Evolutionary conservation across 2,888 invertebrate genomes (phyloP), one percentile per base, ranked within the genome.

Genomic region (Dinocampus coccinellae): DNA sequence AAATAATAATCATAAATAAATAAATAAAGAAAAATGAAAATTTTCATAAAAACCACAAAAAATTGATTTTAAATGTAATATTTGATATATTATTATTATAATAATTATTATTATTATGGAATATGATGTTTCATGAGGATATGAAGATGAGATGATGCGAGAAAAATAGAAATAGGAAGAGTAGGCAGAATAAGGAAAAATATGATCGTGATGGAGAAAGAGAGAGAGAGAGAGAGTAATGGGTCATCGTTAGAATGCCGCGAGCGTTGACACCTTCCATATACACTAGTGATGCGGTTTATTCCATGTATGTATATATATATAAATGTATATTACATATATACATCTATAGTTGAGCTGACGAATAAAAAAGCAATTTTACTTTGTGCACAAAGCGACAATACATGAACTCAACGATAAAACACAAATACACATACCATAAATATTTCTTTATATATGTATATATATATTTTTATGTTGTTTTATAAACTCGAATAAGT

Each of bases 241-340:
- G 42, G 62, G 62, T 62, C 62, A 62, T 62, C 20, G 39, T 39
- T 39, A 26, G 42, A 20, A 26, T 36, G 62, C 62, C n/a, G n/a
- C n/a, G 62, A 42, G 13, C 62, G 42, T 42, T 62, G 62, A 62
- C 62, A 62, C 42, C 39, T 62, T n/a, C 39, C 13, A 3, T n/a
- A 39, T 39, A 13, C n/a, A n/a, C 3, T 13, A 6, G n/a, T n/a
- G 39, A 39, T 39, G n/a, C 3, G 13, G 39, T 39, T n/a, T 11
- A n/a, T 20, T 9, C 20, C 34, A 6, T 61, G 13, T 22, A 39
- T 39, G 52, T 9, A 22, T 39, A 61, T 1, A 34, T 60, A 33
- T 1, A 34, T n/a, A n/a, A n/a, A n/a, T n/a, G n/a, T 34, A 16
- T 34, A 16, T 10, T 34, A 22, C 6, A 34, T 33, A 36, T 16